Percentiles rank a stretch among this genome's conserved stretches.
phyloP scores from a whole-genome alignment of 37 sponge, comb jelly and placozoan genomes.

The Dysidea cf. avara region DNA sequence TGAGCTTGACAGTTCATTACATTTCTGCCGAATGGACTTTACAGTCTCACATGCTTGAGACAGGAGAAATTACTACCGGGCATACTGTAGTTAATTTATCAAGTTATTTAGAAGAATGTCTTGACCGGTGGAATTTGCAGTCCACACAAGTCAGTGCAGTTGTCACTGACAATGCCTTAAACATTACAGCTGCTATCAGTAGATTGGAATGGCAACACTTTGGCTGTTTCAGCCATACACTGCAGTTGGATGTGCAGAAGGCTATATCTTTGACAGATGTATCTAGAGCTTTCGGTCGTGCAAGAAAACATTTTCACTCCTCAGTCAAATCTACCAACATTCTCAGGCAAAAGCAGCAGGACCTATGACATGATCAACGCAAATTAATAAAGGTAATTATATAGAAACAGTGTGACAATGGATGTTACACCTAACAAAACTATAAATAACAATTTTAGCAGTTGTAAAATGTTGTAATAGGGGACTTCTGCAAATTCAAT shows the following conservation, averaged over 20 bases:
- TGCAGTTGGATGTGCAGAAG: constrained; percentile 14
- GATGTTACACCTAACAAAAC: too few relatives aligned
- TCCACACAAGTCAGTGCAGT: not conserved
- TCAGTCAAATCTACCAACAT: constrained; percentile 14
- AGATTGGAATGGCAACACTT: not conserved
- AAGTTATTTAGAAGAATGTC: constrained; percentile 3
- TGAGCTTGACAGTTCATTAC: constrained; percentile 31
- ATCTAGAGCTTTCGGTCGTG: constrained; percentile 15
- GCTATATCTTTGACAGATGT: not conserved
- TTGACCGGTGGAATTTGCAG: constrained; percentile 1
- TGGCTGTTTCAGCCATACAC: constrained; percentile 30
- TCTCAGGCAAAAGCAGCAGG: constrained; percentile 19
- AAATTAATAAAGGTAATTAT: constrained; percentile 23
- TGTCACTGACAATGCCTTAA: constrained; percentile 19
- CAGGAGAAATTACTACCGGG: not conserved
- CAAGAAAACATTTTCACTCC: constrained; percentile 18
- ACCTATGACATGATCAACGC: not conserved
- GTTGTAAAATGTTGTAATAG: too few relatives aligned
- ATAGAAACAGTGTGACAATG: too few relatives aligned
- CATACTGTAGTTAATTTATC: constrained; percentile 27
- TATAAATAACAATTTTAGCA: too few relatives aligned
- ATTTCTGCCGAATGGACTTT: not conserved
- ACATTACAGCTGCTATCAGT: constrained; percentile 15
- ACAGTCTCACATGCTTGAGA: constrained; percentile 6
- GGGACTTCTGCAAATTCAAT: too few relatives aligned